These are phyloP conservation scores for Montipora efflorescens DNA, from an alignment of 64 coral and sea anemone genomes.

Conservation along the genomic window DNA sequence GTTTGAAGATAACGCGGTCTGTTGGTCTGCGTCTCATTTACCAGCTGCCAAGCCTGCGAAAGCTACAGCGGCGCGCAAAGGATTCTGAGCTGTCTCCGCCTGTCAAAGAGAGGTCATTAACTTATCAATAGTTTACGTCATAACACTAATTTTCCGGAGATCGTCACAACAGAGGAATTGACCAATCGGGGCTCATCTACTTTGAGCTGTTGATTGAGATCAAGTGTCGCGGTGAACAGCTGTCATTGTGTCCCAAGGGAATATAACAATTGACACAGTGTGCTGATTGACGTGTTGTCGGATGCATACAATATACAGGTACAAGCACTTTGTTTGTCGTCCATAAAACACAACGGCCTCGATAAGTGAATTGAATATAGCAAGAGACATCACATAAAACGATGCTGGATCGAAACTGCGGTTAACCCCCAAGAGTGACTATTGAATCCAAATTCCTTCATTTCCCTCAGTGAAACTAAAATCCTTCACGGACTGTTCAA, in stretches of 20 bases:
- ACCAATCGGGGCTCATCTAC: constrained; percentile 55
- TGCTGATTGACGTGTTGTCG: constrained; percentile 2
- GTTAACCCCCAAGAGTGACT: background rate
- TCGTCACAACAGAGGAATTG: constrained; percentile 62
- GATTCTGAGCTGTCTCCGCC: constrained; percentile 66
- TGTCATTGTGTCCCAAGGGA: constrained; percentile 71
- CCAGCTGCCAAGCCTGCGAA: constrained; percentile 44
- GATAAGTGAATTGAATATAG: background rate
- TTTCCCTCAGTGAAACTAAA: background rate
- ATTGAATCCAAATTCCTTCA: background rate
- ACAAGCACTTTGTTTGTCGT: constrained; percentile 51
- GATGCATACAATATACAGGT: background rate
- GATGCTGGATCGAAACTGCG: background rate
- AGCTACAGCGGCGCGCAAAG: constrained; percentile 35
- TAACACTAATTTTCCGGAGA: constrained; percentile 81
- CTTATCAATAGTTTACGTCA: constrained; percentile 78
- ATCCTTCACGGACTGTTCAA: background rate
- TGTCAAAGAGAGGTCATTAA: constrained; percentile 92
- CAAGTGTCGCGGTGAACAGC: constrained; percentile 72
- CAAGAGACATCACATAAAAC: background rate
- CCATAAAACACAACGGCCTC: background rate
- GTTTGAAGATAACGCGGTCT: constrained; percentile 69
- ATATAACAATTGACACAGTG: constrained; percentile 48
- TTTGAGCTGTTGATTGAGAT: constrained; percentile 71
- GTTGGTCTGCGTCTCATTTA: background rate